Evolutionary conservation across 2,888 invertebrate species (phyloP).

Genomic region (Chrysolina americana): DNA sequence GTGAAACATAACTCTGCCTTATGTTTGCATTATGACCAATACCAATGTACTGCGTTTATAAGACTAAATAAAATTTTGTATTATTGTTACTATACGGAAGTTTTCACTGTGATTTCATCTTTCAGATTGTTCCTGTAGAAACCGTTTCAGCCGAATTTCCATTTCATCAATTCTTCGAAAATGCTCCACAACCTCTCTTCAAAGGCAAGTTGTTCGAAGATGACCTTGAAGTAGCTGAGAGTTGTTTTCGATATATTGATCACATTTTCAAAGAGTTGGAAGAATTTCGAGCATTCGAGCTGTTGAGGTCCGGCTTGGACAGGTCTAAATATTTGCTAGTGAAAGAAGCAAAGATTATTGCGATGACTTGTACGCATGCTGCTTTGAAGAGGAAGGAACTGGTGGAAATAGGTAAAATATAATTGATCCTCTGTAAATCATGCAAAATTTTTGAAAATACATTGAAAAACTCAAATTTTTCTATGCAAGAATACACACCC

Average conservation of each 20-base stretch:
- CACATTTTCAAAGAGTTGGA: conserved; percentile 97
- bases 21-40: too few species aligned
- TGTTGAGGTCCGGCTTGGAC: conserved; percentile 94
- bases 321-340: conserved; percentile 96
- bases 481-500: background rate
- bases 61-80: too few species aligned
- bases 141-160: conserved; percentile 88
- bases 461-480: too few species aligned
- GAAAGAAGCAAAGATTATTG: conserved; percentile 99
- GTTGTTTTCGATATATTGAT: conserved; percentile 95
- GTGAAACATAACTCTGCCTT: too few species aligned
- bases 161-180: conserved; percentile 92
- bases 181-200: conserved; percentile 95
- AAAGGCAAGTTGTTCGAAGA: conserved; percentile 83
- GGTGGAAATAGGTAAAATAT: conserved; percentile 84
- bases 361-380: conserved; percentile 99
- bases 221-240: conserved; percentile 90
- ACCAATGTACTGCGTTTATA: too few species aligned
- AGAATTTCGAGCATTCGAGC: conserved; percentile 98
- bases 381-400: conserved; percentile 96
- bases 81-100: too few species aligned
- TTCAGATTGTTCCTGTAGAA: conserved; percentile 58
- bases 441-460: too few species aligned
- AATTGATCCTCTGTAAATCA: too few species aligned
- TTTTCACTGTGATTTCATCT: conserved; percentile 12